Percentiles rank a stretch among this genome's conserved stretches.
Conservation (phyloP, 2,797 vertebrate species). For the Coendou prehensilis region DNA sequence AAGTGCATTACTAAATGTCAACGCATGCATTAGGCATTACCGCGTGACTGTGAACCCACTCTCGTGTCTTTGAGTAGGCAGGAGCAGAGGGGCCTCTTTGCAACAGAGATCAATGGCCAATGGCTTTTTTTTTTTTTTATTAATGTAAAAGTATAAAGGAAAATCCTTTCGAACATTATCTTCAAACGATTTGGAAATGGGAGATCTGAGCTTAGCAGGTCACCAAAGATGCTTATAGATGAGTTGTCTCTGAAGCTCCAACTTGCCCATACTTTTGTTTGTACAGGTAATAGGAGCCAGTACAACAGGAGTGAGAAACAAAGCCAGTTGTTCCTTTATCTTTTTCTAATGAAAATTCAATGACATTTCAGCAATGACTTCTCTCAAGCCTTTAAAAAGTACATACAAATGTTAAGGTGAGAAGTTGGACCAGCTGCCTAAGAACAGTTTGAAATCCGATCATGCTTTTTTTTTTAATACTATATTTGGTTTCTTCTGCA, state of each 20-base stretch:
- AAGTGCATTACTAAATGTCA: constrained; percentile 87
- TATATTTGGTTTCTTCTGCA: background rate
- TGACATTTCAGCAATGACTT: constrained; percentile 75
- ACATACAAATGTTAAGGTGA: constrained; percentile 34
- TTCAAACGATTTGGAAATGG: constrained; percentile 68
- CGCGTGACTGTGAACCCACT: constrained; percentile 72
- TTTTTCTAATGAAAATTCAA: constrained; percentile 73
- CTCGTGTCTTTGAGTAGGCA: constrained; percentile 66
- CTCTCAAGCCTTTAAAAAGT: constrained; percentile 34
- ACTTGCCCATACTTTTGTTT: constrained; percentile 18
- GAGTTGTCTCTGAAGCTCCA: background rate
- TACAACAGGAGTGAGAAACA: constrained; percentile 41
- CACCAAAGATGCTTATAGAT: constrained; percentile 57
- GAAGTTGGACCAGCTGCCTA: constrained; percentile 6
- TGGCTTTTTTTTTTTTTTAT: constrained; percentile 53
- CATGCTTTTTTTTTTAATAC: constrained; percentile 25
- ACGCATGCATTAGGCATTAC: constrained; percentile 76
- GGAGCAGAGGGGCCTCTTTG: constrained; percentile 68
- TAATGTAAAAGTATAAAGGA: constrained; percentile 73
- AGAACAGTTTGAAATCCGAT: background rate
- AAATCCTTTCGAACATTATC: constrained; percentile 79
- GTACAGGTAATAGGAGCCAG: background rate
- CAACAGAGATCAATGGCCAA: constrained; percentile 75
- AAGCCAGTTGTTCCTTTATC: constrained; percentile 57
- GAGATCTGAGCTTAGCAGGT: constrained; percentile 37